Percentiles rank a stretch among this genome's conserved stretches.
These are phyloP conservation scores for Bradypus variegatus DNA, from an alignment of 2,797 vertebrate genomes.

Conservation along the genomic window DNA sequence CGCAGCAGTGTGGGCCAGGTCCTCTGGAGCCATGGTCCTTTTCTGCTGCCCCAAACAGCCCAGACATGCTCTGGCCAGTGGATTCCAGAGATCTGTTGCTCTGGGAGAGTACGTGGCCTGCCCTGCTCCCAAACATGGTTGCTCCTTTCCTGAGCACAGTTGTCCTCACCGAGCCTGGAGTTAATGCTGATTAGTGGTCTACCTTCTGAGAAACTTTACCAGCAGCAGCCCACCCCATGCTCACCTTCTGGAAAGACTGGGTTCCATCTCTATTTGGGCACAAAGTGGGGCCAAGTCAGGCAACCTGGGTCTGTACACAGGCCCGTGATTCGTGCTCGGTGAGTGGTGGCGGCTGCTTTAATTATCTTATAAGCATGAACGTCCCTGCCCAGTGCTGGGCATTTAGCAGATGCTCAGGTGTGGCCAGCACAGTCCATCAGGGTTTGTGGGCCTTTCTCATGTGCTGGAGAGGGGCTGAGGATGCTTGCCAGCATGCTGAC, in stretches of 20 bases:
- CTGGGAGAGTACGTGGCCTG: not conserved
- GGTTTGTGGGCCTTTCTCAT: not conserved
- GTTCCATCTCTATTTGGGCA: not conserved
- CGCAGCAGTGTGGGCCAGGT: not conserved
- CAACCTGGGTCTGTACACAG: not conserved
- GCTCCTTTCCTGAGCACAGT: not conserved
- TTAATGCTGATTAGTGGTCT: no score
- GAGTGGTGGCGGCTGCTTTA: not conserved
- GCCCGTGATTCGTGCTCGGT: not conserved
- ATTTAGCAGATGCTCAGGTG: not conserved
- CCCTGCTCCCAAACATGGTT: not conserved
- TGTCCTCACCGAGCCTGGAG: not conserved
- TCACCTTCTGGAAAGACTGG: not conserved
- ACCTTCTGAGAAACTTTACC: not conserved
- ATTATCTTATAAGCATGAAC: not conserved
- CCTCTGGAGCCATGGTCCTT: not conserved
- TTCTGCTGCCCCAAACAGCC: not conserved
- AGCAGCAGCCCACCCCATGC: not conserved
- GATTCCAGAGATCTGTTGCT: not conserved
- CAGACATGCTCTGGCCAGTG: not conserved
- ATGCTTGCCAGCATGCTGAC: accelerated
- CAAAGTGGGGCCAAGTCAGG: not conserved
- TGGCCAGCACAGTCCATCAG: accelerated
- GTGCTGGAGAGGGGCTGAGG: not conserved
- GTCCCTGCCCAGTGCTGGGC: not conserved